Conservation (phyloP, 2,113 vertebrate genomes). For the Cairina moschata region DNA sequence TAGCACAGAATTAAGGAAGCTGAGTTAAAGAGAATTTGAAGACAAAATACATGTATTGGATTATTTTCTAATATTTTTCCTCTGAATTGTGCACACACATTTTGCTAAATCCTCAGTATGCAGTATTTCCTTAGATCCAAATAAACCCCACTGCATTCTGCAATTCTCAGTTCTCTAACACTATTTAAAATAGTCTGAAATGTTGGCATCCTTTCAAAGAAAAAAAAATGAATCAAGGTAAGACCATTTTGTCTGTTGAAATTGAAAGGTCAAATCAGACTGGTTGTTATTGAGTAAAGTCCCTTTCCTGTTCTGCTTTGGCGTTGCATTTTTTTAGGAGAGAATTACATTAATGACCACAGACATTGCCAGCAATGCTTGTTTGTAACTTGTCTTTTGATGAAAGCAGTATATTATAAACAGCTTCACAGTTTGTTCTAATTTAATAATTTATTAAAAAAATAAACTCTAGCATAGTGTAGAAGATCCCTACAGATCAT, state of each 20-base stretch:
- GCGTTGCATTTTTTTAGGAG: background rate
- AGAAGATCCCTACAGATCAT: background rate
- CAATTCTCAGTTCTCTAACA: background rate
- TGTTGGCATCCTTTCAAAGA: background rate
- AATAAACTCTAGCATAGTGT: background rate
- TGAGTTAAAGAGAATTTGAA: background rate
- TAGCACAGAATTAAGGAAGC: background rate
- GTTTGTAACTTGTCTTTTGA: background rate
- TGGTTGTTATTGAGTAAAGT: background rate
- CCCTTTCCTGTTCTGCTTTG: background rate
- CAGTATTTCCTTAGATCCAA: background rate
- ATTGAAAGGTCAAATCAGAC: background rate
- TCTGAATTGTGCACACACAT: background rate
- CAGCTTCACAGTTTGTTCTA: background rate
- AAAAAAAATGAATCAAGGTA: background rate
- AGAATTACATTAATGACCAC: background rate
- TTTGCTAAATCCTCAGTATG: background rate
- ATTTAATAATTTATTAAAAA: background rate
- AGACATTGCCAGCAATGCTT: background rate
- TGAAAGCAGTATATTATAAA: background rate
- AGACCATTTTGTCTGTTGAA: background rate
- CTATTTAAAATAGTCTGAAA: background rate
- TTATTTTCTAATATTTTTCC: background rate
- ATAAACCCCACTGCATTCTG: background rate
- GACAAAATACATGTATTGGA: background rate